phyloP scores from a whole-genome alignment of 2,113 vertebrate species.

The Sminthopsis crassicaudata region DNA sequence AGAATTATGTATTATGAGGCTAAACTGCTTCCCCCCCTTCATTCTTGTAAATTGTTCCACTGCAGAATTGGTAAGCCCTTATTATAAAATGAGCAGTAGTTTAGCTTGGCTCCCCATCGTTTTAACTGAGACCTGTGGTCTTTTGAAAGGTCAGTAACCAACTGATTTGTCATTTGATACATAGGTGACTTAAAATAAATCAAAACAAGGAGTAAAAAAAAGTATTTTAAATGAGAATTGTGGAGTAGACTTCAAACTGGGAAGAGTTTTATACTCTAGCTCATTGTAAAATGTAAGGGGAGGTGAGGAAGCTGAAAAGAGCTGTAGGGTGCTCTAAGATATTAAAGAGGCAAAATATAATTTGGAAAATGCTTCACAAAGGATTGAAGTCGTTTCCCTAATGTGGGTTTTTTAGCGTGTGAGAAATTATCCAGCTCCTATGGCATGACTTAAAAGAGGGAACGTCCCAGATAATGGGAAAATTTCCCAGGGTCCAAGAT shows the following conservation, averaged over 20 bases:
- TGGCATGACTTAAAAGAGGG: slow-evolving; percentile 46
- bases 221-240: slow-evolving; percentile 72
- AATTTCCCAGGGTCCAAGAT: slow-evolving; percentile 51
- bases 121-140: slow-evolving; percentile 69
- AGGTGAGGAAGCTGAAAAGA: slow-evolving; percentile 65
- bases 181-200: slow-evolving; percentile 65
- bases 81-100: slow-evolving; percentile 70
- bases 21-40: slow-evolving; percentile 29
- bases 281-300: slow-evolving; percentile 70
- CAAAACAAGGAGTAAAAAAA: slow-evolving; percentile 65
- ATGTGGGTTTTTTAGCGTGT: slow-evolving; percentile 67
- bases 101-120: slow-evolving; percentile 64
- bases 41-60: slow-evolving; percentile 37
- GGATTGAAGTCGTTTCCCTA: slow-evolving; percentile 72
- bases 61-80: slow-evolving; percentile 59
- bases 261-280: slow-evolving; percentile 70
- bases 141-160: slow-evolving; percentile 78
- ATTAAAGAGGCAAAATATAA: slow-evolving; percentile 65
- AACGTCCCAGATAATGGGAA: slow-evolving; percentile 44
- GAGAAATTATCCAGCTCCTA: slow-evolving; percentile 69
- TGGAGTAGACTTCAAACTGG: slow-evolving; percentile 63
- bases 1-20: slow-evolving; percentile 10
- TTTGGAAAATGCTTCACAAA: slow-evolving; percentile 74
- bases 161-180: slow-evolving; percentile 70
- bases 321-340: slow-evolving; percentile 61